phyloP scores from a whole-genome alignment of 2,888 invertebrate genomes.

The Pocota personata region DNA sequence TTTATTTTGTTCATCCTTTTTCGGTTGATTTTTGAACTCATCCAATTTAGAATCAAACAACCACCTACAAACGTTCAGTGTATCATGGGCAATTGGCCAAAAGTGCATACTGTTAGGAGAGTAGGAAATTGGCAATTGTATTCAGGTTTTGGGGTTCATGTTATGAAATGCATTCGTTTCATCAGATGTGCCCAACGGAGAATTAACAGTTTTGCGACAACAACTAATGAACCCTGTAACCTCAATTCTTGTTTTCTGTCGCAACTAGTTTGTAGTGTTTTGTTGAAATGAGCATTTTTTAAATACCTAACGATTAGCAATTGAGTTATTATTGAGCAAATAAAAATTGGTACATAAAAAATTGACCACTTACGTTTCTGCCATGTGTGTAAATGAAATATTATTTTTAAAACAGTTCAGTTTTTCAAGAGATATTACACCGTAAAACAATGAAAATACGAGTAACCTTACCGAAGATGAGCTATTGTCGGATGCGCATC shows the following conservation, averaged over 20 bases:
- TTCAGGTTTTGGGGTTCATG: slow-evolving; percentile 49
- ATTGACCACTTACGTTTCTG: slow-evolving; percentile 2
- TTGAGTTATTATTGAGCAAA: slow-evolving; percentile 9
- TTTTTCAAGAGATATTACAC: background rate
- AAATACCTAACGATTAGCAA: slow-evolving; percentile 32
- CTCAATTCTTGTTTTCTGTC: slow-evolving; percentile 59
- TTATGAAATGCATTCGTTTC: slow-evolving; percentile 54
- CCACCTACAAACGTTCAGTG: slow-evolving; percentile 51
- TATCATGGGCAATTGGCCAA: slow-evolving; percentile 50
- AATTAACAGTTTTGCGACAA: slow-evolving; percentile 1
- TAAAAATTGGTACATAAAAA: background rate
- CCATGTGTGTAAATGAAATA: slow-evolving; percentile 19
- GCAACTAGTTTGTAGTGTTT: slow-evolving; percentile 12
- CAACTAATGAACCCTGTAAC: slow-evolving; percentile 49
- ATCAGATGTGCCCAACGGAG: slow-evolving; percentile 20
- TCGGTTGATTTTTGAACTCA: slow-evolving; percentile 20
- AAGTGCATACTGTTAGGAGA: background rate
- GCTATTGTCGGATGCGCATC: slow-evolving; percentile 39
- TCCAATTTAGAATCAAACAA: slow-evolving; percentile 50
- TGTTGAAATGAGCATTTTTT: slow-evolving; percentile 30
- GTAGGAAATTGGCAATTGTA: slow-evolving; percentile 56
- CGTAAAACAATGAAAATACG: slow-evolving; percentile 29
- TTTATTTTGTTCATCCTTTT: background rate
- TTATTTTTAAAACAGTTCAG: slow-evolving; percentile 14
- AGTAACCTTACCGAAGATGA: slow-evolving; percentile 21